Base-by-base conservation (phyloP, 2,888 invertebrate species). In the Drosophila engyochracea region DNA sequence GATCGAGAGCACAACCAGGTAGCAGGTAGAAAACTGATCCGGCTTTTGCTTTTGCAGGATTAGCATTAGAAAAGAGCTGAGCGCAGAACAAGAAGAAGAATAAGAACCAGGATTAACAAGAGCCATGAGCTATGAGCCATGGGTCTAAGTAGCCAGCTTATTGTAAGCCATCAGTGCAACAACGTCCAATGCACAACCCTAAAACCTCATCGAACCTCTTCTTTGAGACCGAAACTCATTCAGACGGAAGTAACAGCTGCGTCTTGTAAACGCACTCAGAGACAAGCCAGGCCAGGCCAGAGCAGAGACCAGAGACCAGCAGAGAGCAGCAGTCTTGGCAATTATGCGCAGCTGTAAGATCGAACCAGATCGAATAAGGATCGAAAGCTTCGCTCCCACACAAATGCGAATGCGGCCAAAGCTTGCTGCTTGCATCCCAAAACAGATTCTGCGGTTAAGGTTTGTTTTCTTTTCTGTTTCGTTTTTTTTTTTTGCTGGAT, bases 241-340 rank as follows among this genome's bases (percentile, higher is more conserved):
- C 70, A 66, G 63, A 82, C 89, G 87, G 87, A 87, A 87, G 89
- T 87, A 87, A 87, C 87, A 87, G 87, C 87, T 87, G 87, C 85
- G 65, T 60, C 75, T 75, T 81, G 79, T 81, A 81, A 81, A 81
- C 59, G 76, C 73, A 67, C 59, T 67, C 66, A 55, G 60, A 67
- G 70, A 63, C 70, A 68, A 58, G 22, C 35, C 37, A 68, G 61
- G 22, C 35, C 37, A 7, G 35, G 3, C 7, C 37, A n/a, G 10
- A 4, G 19, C 39, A 39, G 39, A 39, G 37, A 37, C 37, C 19
- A 9, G 39, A 39, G 39, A 39, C 39, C 14, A 4, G 35, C 19
- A 39, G n/a, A n/a, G 41, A 10, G 9, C 41, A 79, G 72, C 39
- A 49, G 65, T 51, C 65, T 61, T 70, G 75, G 82, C 83, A 86